phyloP scores from a whole-genome alignment of 2,888 invertebrate genomes.

The Eledona agricola region DNA sequence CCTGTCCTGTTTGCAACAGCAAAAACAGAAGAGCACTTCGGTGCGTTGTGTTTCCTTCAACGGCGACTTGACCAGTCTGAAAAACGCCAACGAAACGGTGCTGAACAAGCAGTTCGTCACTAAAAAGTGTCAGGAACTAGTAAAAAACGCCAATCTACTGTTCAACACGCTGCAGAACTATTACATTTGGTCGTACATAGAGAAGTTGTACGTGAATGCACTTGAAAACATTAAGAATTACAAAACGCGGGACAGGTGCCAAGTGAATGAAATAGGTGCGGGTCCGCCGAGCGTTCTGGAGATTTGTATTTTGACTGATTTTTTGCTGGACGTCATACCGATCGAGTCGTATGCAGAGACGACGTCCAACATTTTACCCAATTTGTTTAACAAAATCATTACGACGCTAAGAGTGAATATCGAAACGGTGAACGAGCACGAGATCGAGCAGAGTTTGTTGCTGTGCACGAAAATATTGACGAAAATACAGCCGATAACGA shows the following conservation, averaged over 20 bases:
- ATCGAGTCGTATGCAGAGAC: slow-evolving; percentile 80
- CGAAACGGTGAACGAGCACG: slow-evolving; percentile 66
- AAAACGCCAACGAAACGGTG: slow-evolving; percentile 49
- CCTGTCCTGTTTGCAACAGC: slow-evolving; percentile 64
- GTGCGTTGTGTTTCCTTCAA: slow-evolving; percentile 60
- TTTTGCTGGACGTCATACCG: slow-evolving; percentile 78
- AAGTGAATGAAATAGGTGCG: slow-evolving; percentile 67
- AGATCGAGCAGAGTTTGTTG: slow-evolving; percentile 72
- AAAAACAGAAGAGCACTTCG: slow-evolving; percentile 54
- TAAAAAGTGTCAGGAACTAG: slow-evolving; percentile 71
- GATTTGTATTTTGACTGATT: slow-evolving; percentile 77
- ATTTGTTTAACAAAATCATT: slow-evolving; percentile 74
- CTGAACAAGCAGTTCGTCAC: slow-evolving; percentile 58
- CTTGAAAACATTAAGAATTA: slow-evolving; percentile 51
- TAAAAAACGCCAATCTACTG: slow-evolving; percentile 84
- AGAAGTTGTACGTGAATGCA: slow-evolving; percentile 68
- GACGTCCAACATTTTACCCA: slow-evolving; percentile 80
- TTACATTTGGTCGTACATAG: slow-evolving; percentile 86
- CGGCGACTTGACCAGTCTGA: slow-evolving; percentile 58
- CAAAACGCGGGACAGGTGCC: slow-evolving; percentile 53
- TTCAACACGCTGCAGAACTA: slow-evolving; percentile 85
- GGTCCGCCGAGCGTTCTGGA: slow-evolving; percentile 73
- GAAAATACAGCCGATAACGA: slow-evolving; percentile 75
- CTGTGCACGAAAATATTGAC: slow-evolving; percentile 78
- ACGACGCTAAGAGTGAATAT: slow-evolving; percentile 69